Percentiles rank a stretch among this genome's conserved stretches.
Evolutionary conservation across 2,797 vertebrate species (phyloP).

Genomic region (Threskiornis aethiopicus): DNA sequence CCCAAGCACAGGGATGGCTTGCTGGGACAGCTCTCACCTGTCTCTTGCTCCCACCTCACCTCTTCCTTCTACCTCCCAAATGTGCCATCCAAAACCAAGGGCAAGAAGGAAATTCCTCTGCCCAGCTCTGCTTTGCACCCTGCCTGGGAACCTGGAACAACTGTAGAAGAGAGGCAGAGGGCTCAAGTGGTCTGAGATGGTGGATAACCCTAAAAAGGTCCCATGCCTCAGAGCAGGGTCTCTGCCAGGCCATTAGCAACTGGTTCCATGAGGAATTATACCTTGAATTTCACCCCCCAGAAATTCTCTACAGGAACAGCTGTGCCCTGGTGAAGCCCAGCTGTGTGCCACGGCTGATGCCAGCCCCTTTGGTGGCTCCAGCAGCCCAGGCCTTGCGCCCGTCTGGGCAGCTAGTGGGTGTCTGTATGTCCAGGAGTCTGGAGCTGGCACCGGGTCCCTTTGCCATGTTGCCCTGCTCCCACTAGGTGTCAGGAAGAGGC

Average conservation of each 20-base stretch:
- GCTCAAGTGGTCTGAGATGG: background rate
- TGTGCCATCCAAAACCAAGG: background rate
- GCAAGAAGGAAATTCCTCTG: background rate
- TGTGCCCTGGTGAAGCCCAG: background rate
- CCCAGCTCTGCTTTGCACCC: background rate
- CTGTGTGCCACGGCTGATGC: background rate
- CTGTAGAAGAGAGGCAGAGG: background rate
- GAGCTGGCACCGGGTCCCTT: background rate
- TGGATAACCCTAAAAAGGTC: background rate
- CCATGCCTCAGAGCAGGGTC: background rate
- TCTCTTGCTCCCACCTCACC: background rate
- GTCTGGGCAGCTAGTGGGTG: accelerated
- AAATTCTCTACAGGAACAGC: background rate
- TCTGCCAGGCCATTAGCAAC: background rate
- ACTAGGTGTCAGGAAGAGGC: slow-evolving; percentile 64
- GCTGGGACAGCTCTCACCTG: background rate
- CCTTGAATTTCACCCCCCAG: background rate
- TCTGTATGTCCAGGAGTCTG: background rate
- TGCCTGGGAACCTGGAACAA: background rate
- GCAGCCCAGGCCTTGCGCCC: background rate
- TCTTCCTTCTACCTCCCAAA: background rate
- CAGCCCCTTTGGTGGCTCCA: background rate
- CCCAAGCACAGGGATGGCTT: background rate
- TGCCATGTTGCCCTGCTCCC: slow-evolving; percentile 18
- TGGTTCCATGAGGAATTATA: background rate